Evolutionary conservation across 2,888 invertebrate genomes (phyloP).

Genomic region (Chrysina gloriosa): DNA sequence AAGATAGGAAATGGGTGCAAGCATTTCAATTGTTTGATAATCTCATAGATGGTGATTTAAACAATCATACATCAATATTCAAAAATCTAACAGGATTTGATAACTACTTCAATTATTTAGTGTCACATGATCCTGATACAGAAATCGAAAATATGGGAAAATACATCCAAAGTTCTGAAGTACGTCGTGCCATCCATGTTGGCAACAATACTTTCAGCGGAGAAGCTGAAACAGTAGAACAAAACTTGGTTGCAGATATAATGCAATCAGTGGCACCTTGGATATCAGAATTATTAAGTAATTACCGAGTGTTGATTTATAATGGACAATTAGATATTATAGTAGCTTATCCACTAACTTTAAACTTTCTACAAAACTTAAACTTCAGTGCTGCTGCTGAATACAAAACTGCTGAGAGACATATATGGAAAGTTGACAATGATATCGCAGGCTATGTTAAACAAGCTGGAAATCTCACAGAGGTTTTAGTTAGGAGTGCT

Average conservation of each 20-base stretch:
- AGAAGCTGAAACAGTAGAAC: conserved; percentile 73
- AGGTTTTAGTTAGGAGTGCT: conserved; percentile 80
- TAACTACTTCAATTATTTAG: conserved; percentile 81
- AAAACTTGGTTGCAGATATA: conserved; percentile 78
- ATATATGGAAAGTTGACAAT: conserved; percentile 76
- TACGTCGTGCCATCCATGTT: conserved; percentile 84
- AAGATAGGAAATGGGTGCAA: conserved; percentile 72
- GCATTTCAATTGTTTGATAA: conserved; percentile 80
- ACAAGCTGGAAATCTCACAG: conserved; percentile 76
- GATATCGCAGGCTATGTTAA: conserved; percentile 83
- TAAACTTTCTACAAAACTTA: conserved; percentile 79
- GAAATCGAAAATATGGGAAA: conserved; percentile 68
- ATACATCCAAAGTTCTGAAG: conserved; percentile 72
- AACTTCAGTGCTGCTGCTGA: conserved; percentile 75
- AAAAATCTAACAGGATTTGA: conserved; percentile 81
- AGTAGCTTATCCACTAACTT: conserved; percentile 87
- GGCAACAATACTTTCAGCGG: conserved; percentile 80
- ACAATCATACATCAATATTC: conserved; percentile 71
- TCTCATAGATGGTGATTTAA: conserved; percentile 77
- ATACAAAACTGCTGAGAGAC: conserved; percentile 75
- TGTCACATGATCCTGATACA: conserved; percentile 69
- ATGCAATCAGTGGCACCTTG: conserved; percentile 84
- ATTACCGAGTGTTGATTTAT: conserved; percentile 82
- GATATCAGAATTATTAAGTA: conserved; percentile 75
- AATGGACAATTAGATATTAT: conserved; percentile 93